phyloP scores from a whole-genome alignment of 1,140 invertebrate species.

The Drosophila prosaltans region DNA sequence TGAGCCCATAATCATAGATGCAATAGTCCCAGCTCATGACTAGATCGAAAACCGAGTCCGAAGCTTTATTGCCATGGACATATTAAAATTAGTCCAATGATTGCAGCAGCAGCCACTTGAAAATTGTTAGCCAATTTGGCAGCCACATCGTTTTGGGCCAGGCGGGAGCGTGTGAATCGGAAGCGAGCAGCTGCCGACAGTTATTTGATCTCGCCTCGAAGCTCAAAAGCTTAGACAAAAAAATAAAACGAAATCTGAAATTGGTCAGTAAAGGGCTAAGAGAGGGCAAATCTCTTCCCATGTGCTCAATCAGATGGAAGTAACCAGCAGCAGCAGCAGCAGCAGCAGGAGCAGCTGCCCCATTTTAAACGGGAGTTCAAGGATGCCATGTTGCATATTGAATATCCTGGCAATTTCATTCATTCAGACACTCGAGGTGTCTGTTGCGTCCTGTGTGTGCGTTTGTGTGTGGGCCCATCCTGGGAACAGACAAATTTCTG shows the following conservation, averaged over 20 bases:
- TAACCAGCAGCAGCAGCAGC: constrained; percentile 48
- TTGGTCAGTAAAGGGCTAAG: not conserved
- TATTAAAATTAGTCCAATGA: constrained; percentile 82
- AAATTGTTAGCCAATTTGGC: constrained; percentile 74
- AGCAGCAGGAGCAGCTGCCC: constrained; percentile 43
- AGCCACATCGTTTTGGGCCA: constrained; percentile 34
- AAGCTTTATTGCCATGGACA: constrained; percentile 70
- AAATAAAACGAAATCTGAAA: not conserved
- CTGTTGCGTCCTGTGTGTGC: constrained; percentile 20
- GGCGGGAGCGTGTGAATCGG: constrained; percentile 56
- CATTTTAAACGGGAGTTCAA: constrained; percentile 54
- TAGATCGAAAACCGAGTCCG: constrained; percentile 66
- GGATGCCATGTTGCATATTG: constrained; percentile 67
- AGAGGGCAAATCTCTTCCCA: constrained; percentile 39
- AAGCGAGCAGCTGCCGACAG: constrained; percentile 60
- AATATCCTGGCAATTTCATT: constrained; percentile 48
- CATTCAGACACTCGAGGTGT: constrained; percentile 33
- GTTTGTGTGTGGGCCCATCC: constrained; percentile 56
- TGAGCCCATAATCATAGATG: constrained; percentile 79
- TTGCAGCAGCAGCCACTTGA: constrained; percentile 70
- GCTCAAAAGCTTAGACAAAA: constrained; percentile 61
- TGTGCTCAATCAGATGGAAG: constrained; percentile 72
- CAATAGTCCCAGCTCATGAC: constrained; percentile 46
- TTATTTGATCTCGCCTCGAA: constrained; percentile 65
- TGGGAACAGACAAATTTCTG: constrained; percentile 74